Evolutionary conservation across 2,113 vertebrate genomes (phyloP), one percentile per base, ranked within the genome.

Genomic region (Caloenas nicobarica): DNA sequence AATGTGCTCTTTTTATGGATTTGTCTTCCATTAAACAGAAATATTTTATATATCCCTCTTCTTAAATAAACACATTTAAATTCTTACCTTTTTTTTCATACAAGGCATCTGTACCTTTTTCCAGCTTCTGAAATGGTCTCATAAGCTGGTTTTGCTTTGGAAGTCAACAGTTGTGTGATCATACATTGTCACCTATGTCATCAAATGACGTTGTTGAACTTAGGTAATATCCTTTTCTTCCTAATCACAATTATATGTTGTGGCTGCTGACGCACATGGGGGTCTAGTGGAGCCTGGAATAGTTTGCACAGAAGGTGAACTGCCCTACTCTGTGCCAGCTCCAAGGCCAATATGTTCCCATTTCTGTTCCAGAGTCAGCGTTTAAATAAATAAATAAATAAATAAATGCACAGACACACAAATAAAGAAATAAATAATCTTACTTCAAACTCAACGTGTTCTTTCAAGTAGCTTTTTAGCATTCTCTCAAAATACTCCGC

Each of bases 1-100:
- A 46, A 69, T 13, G 10, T 5, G 24, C 11, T 33, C 1, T 0
- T 17, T 72, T 44, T 25, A 31, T 3, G 3, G n/a, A 28, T 44
- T 71, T 1, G 1, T 77, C 70, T 70, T 70, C 23, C 46, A 6
- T 66, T 80, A 31, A 50, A 13, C 4, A 58, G 16, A 61, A 29
- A 7, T 36, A 38, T 18, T 58, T 18, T 3, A 21, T 21, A 13
- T 7, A 9, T 17, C 31, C 6, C 4, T 48, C 33, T 62, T 79
- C 46, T 77, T 66, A 68, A 69, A 65, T 40, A 77, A 83, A 58
- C 26, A 8, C 2, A 0, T 19, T 40, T 57, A 17, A 56, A 78
- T 4, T 16, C 26, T 68, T 73, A 2, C 19, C 12, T 78, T 0
- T 29, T n/a, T 54, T 83, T 46, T 40, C 8, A 22, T 18, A 28